These are phyloP conservation scores for Urocyon cinereoargenteus DNA, from an alignment of 2,797 vertebrate species.

Conservation along the genomic window DNA sequence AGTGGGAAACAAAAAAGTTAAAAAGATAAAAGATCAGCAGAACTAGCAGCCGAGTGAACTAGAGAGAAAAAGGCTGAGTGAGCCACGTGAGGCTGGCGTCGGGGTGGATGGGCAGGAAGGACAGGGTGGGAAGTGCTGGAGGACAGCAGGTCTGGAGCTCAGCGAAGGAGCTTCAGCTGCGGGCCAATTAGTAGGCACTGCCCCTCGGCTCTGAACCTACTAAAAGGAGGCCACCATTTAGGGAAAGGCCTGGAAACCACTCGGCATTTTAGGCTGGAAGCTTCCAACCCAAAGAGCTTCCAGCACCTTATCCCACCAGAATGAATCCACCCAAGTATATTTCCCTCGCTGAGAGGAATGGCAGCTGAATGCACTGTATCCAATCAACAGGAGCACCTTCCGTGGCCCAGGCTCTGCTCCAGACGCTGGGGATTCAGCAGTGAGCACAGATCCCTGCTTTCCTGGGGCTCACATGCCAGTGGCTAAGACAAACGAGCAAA, in stretches of 20 bases:
- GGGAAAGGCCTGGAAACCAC: background rate
- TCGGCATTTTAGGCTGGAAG: background rate
- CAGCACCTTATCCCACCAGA: background rate
- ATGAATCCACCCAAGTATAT: background rate
- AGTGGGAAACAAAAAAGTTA: slow-evolving; percentile 56
- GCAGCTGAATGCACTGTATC: fast-evolving
- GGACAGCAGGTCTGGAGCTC: background rate
- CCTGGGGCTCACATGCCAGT: background rate
- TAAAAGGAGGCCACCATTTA: background rate
- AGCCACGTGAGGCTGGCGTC: background rate
- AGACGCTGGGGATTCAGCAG: background rate
- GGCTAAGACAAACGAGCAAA: background rate
- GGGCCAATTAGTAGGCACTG: background rate
- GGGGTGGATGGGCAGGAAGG: background rate
- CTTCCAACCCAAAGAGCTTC: background rate
- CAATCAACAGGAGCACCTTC: background rate
- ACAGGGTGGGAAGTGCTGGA: background rate
- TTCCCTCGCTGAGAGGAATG: background rate
- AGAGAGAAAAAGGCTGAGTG: slow-evolving; percentile 46
- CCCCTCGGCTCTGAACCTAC: background rate
- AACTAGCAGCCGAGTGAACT: slow-evolving; percentile 6
- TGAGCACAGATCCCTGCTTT: background rate
- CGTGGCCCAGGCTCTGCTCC: background rate
- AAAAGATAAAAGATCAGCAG: slow-evolving; percentile 72
- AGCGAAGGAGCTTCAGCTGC: slow-evolving; percentile 63